phyloP scores from a whole-genome alignment of 2,888 invertebrate species.

The Adineta ricciae region DNA sequence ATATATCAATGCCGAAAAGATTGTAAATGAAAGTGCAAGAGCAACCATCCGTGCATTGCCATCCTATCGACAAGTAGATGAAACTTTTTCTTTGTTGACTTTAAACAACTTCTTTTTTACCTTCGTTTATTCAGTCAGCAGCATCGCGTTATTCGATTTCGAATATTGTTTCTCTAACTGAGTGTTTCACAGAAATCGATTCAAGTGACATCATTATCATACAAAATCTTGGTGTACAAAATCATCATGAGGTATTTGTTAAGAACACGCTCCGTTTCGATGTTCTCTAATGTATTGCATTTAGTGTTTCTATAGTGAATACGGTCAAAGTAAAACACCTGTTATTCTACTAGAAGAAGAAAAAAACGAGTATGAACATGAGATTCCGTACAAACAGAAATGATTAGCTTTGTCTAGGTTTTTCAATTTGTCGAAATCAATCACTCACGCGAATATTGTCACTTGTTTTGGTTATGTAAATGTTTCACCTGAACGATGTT shows the following conservation, averaged over 20 bases:
- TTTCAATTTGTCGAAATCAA: background rate
- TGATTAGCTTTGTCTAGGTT: background rate
- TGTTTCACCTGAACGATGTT: background rate
- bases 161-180: background rate
- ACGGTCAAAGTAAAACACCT: background rate
- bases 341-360: background rate
- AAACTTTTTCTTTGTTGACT: background rate
- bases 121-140: background rate
- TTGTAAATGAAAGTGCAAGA: background rate
- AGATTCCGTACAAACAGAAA: too few species aligned
- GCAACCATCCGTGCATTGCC: background rate
- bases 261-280: background rate
- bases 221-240: background rate
- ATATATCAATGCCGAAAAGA: background rate
- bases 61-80: background rate
- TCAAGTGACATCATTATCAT: background rate
- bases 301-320: background rate
- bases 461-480: background rate
- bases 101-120: too few species aligned
- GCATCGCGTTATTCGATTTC: background rate
- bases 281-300: background rate
- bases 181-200: background rate
- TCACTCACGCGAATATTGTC: background rate
- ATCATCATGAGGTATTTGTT: background rate
- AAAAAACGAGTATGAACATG: background rate